Base-by-base conservation (phyloP, 2,888 invertebrate genomes). In the Acrocera orbiculus region DNA sequence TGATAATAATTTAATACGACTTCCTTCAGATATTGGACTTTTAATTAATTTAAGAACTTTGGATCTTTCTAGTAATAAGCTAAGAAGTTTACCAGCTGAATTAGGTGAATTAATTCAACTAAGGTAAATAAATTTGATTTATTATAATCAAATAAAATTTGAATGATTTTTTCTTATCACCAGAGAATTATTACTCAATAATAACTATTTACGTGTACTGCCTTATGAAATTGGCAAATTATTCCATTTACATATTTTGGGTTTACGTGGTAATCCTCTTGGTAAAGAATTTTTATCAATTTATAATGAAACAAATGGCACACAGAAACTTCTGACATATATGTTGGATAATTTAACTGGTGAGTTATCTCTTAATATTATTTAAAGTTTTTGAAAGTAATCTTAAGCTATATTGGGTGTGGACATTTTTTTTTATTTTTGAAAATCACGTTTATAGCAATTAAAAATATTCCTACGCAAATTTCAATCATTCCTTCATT, bases 151-250 rank as follows among this genome's bases (percentile, higher is more conserved):
- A 2, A 19, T n/a, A 4, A 27, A 19, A 19, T 27, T 27, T 3
- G 2, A 2, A 13, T 26, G 26, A 7, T 32, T n/a, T 37, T 45
- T 48, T 13, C 35, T 32, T 26, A 42, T 42, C 29, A 66, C 30
- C 67, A 86, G 92, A 65, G 95, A 96, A 66, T 71, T 98, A 49
- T 74, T 86, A 53, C 68, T 98, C 46, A 86, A 86, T 64, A 79
- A 95, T 65, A 98, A 98, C 66, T 80, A 78, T 62, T 71, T 98
- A 48, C 74, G 93, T 45, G 79, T 82, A 47, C 68, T 98, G 52
- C 98, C 98, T 4, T 93, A 86, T 62, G 95, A 96, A 65, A 69
- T 98, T 49, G 98, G 98, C 47, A 92, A 92, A 64, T 70, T 96
- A 49, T 98, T 96, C 65, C 89, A 95, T 64, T 71, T 98, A 44